Percentiles rank a stretch among this genome's conserved stretches.
phyloP scores from a whole-genome alignment of 2,113 vertebrate genomes.

The Saguinus midas region DNA sequence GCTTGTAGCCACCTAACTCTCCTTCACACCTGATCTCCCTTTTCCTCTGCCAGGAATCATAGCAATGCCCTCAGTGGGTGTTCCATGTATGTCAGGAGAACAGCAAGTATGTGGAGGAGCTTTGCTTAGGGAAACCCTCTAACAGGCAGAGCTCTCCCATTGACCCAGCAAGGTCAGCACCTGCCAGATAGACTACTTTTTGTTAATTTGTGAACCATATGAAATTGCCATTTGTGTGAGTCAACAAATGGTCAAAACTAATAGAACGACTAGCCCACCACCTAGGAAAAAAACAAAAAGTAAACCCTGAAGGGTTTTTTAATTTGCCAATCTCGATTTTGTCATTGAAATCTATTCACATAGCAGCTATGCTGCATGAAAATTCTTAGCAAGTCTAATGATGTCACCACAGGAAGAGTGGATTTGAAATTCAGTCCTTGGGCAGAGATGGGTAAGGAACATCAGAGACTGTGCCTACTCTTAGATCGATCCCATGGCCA shows the following conservation, averaged over 20 bases:
- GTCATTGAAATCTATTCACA: not conserved
- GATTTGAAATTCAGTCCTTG: not conserved
- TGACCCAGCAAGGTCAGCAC: not conserved
- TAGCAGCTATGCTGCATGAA: not conserved
- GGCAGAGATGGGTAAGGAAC: not conserved
- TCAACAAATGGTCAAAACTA: not conserved
- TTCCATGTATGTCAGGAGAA: not conserved
- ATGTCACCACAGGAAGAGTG: not conserved
- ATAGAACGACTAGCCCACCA: not conserved
- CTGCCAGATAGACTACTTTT: not conserved
- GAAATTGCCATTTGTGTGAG: not conserved
- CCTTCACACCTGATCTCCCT: not conserved
- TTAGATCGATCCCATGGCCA: not conserved
- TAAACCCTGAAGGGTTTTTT: not conserved
- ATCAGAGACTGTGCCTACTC: not conserved
- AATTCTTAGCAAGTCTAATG: not conserved
- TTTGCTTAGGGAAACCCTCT: not conserved
- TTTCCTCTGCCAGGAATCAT: constrained; percentile 39
- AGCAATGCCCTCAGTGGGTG: not conserved
- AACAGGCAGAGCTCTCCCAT: not conserved
- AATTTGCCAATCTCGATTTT: not conserved
- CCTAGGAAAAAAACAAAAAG: not conserved
- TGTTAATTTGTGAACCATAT: not conserved
- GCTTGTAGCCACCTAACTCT: not conserved
- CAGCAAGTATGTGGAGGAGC: not conserved